Percentiles rank a stretch among this genome's conserved stretches.
These are phyloP conservation scores for Tricholaema leucomelas DNA, from an alignment of 2,113 vertebrate genomes.

Conservation along the genomic window DNA sequence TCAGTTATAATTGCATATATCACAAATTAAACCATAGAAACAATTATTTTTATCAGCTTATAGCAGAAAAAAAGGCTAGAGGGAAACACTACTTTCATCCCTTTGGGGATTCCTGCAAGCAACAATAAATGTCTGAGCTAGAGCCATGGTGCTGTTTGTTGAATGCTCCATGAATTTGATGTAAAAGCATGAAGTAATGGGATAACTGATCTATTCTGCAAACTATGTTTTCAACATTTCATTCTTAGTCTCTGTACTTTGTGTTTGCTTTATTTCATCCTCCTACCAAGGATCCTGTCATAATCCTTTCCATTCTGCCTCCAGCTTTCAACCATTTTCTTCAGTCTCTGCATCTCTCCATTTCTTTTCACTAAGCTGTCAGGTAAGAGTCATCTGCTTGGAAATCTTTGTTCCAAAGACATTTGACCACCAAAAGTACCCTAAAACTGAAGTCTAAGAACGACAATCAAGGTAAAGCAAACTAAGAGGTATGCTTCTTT, in stretches of 20 bases:
- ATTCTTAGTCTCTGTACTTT: neutral
- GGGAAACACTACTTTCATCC: neutral
- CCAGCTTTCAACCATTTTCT: neutral
- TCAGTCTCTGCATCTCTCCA: neutral
- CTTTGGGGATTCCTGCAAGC: neutral
- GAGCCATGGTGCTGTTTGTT: neutral
- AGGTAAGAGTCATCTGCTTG: neutral
- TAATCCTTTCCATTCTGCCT: neutral
- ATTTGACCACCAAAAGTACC: neutral
- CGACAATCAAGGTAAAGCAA: neutral
- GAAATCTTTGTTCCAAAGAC: neutral
- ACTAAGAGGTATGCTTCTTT: rapidly evolving
- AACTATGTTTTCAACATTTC: neutral
- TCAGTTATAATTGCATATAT: neutral
- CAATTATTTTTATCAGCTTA: neutral
- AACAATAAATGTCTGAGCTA: neutral
- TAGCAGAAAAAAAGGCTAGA: neutral
- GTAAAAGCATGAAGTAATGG: neutral
- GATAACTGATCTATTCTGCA: neutral
- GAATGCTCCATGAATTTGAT: neutral
- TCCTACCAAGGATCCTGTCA: neutral
- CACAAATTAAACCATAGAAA: neutral
- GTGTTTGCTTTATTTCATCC: neutral
- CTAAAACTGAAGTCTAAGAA: neutral
- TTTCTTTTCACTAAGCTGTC: neutral